Conservation (phyloP, 2,888 invertebrate genomes). For the Cheilosia grossa region DNA sequence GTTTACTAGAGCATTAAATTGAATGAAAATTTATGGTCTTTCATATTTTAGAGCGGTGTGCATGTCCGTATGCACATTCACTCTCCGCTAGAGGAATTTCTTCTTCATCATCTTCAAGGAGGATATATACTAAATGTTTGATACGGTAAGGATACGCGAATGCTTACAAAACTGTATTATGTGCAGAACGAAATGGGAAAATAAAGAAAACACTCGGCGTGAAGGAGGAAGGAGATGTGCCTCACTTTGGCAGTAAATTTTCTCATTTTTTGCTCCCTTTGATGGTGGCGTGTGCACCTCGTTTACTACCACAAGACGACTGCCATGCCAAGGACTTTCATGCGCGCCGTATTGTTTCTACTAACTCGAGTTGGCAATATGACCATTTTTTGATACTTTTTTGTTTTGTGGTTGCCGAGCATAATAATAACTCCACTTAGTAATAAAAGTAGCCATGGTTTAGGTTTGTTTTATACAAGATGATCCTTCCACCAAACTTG, state of each 20-base stretch:
- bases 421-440: slow-evolving; percentile 62
- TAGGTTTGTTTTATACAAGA: slow-evolving; percentile 51
- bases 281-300: slow-evolving; percentile 35
- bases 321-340: slow-evolving; percentile 30
- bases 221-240: slow-evolving; percentile 55
- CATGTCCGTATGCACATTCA: background rate
- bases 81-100: slow-evolving; percentile 5
- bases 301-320: background rate
- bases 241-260: slow-evolving; percentile 50
- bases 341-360: slow-evolving; percentile 55
- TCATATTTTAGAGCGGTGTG: slow-evolving; percentile 78
- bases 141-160: slow-evolving; percentile 66
- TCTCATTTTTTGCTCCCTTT: background rate
- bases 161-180: slow-evolving; percentile 42
- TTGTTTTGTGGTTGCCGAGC: slow-evolving; percentile 1
- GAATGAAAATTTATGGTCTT: slow-evolving; percentile 83
- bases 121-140: slow-evolving; percentile 64
- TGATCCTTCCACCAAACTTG: slow-evolving; percentile 40
- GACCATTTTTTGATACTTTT: slow-evolving; percentile 24
- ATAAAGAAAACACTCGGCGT: slow-evolving; percentile 30
- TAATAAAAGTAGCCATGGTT: slow-evolving; percentile 55
- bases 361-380: slow-evolving; percentile 55
- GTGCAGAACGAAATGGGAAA: slow-evolving; percentile 15
- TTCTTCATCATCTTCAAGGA: background rate
- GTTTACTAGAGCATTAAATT: slow-evolving; percentile 83